Evolutionary conservation across 1,140 invertebrate species (phyloP).

Genomic region (Campoletis sonorensis): DNA sequence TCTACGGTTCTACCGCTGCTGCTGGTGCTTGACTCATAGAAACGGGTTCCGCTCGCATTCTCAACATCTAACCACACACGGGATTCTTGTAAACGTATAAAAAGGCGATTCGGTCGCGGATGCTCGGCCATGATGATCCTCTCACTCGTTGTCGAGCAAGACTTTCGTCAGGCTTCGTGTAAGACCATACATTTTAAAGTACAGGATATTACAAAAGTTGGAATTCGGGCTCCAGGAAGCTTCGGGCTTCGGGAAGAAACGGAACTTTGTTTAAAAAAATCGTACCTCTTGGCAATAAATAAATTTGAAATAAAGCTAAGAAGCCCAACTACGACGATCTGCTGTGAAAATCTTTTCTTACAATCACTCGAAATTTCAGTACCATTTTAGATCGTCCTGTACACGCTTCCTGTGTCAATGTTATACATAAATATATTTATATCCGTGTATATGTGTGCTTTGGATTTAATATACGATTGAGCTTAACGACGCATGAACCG

Average conservation of each 20-base stretch:
- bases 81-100: neutral
- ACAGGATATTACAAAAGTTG: neutral
- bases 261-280: no score
- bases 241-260: no score
- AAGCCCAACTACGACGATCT: no score
- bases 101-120: slow-evolving; percentile 49
- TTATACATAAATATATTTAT: no score
- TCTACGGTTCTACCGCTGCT: neutral
- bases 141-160: slow-evolving; percentile 21
- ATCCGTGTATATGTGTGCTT: no score
- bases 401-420: no score
- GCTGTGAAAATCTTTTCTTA: no score
- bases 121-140: slow-evolving; percentile 30
- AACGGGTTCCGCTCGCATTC: slow-evolving; percentile 69
- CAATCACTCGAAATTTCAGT: no score
- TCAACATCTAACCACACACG: slow-evolving; percentile 57
- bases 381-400: no score
- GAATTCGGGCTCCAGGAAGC: neutral
- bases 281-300: no score
- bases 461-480: neutral
- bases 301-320: no score
- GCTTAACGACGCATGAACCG: neutral
- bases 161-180: slow-evolving; percentile 14
- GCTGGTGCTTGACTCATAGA: slow-evolving; percentile 63
- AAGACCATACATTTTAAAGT: neutral